Percentiles rank a stretch among this genome's conserved stretches.
These are phyloP conservation scores for Lateolabrax maculatus DNA, from an alignment of 2,797 vertebrate species.

Conservation along the genomic window DNA sequence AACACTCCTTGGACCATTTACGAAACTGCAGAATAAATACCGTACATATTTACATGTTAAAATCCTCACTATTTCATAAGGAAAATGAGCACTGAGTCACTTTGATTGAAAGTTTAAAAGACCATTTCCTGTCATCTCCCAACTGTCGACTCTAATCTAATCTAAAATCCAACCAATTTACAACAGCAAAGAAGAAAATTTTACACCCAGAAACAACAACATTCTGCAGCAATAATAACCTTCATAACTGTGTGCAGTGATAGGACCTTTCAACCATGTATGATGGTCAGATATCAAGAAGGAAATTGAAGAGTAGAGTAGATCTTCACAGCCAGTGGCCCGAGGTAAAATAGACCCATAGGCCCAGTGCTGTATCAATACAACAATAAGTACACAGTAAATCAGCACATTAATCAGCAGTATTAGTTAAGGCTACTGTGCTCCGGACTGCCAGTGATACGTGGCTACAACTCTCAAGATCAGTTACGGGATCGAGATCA, in stretches of 20 bases:
- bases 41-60: background rate
- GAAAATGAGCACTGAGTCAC: background rate
- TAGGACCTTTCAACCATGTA: background rate
- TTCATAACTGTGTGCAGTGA: background rate
- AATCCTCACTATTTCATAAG: background rate
- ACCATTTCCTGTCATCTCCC: background rate
- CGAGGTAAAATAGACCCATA: background rate
- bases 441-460: slow-evolving; percentile 23
- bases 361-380: background rate
- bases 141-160: no score
- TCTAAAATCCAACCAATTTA: no score
- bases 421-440: background rate
- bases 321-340: background rate
- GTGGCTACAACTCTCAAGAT: slow-evolving; percentile 43
- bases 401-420: background rate
- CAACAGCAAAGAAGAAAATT: no score
- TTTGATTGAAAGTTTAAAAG: no score
- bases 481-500: slow-evolving; percentile 47
- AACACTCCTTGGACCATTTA: no score
- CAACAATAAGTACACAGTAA: background rate
- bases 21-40: background rate
- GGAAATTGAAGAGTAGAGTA: background rate
- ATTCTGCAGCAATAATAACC: background rate
- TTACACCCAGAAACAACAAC: background rate
- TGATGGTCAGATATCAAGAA: background rate